Conservation (phyloP, 2,888 invertebrate species). For the Alcis repandata region DNA sequence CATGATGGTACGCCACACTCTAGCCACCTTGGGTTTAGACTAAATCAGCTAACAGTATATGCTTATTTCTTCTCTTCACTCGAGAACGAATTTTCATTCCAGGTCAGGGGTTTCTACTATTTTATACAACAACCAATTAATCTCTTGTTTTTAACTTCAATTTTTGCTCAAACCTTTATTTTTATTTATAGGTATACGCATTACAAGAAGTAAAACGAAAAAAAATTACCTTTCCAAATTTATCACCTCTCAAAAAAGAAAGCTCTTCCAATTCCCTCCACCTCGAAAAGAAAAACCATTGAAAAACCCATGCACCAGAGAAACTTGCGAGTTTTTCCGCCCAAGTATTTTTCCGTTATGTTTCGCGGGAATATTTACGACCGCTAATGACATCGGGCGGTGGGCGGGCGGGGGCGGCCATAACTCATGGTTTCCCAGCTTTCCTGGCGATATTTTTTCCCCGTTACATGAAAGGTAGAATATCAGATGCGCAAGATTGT, state of each 20-base stretch:
- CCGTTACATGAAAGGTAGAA: constrained; percentile 34
- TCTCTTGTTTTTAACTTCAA: too few species aligned
- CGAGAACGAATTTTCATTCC: too few species aligned
- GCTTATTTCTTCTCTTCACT: too few species aligned
- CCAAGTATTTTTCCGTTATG: constrained; percentile 27
- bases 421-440: constrained; percentile 75
- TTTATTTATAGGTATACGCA: too few species aligned
- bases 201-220: too few species aligned
- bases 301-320: constrained; percentile 11
- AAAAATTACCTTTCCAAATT: not conserved
- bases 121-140: too few species aligned
- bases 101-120: too few species aligned
- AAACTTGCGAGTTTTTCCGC: constrained; percentile 3
- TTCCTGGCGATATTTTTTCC: constrained; percentile 65
- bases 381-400: constrained; percentile 72
- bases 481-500: constrained; percentile 38
- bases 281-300: constrained; percentile 4
- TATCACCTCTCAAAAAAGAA: not conserved
- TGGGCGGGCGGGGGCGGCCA: constrained; percentile 60
- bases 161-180: too few species aligned
- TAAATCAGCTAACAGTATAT: too few species aligned
- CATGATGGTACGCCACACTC: too few species aligned
- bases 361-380: constrained; percentile 61
- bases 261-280: not conserved
- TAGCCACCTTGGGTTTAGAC: too few species aligned